Conservation (phyloP, 1,140 invertebrate genomes). For the Eurosta solidaginis region DNA sequence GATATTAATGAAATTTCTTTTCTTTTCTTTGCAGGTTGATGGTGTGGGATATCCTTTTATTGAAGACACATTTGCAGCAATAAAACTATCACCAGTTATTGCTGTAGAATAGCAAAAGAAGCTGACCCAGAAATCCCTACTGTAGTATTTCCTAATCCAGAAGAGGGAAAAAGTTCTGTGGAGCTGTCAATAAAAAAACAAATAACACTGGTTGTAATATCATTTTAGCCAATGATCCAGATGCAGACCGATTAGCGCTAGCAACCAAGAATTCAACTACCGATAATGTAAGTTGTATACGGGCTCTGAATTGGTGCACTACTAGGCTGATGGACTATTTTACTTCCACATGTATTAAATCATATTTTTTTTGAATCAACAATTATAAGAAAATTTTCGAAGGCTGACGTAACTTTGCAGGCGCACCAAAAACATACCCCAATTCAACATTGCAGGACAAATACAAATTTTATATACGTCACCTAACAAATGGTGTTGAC, state of each 20-base stretch:
- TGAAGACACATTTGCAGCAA: conserved; percentile 72
- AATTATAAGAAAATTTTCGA: conserved; percentile 81
- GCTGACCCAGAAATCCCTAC: conserved; percentile 94
- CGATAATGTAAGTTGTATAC: conserved; percentile 74
- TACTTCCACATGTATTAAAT: conserved; percentile 66
- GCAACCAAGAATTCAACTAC: conserved; percentile 76
- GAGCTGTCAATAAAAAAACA: conserved; percentile 84
- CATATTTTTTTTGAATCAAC: conserved; percentile 82
- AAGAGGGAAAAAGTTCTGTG: conserved; percentile 91
- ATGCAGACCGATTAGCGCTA: conserved; percentile 94
- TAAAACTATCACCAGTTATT: conserved; percentile 77
- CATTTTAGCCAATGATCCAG: conserved; percentile 97
- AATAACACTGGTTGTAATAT: conserved; percentile 71
- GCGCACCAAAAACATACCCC: conserved; percentile 70
- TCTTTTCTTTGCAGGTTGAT: too few relatives aligned
- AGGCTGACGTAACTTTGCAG: conserved; percentile 73
- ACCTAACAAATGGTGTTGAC: conserved; percentile 84
- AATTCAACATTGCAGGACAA: conserved; percentile 69
- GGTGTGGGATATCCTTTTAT: conserved; percentile 91
- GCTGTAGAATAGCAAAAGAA: conserved; percentile 82
- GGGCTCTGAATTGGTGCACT: conserved; percentile 96
- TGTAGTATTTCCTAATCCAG: conserved; percentile 97
- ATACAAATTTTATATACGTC: conserved; percentile 79
- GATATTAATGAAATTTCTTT: too few relatives aligned
- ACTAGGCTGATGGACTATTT: conserved; percentile 93